A percentile compares a stretch with the other conserved stretches of the same genome.
Evolutionary conservation across 2,113 vertebrate species (phyloP).

Genomic region (Coracopsis vasa): DNA sequence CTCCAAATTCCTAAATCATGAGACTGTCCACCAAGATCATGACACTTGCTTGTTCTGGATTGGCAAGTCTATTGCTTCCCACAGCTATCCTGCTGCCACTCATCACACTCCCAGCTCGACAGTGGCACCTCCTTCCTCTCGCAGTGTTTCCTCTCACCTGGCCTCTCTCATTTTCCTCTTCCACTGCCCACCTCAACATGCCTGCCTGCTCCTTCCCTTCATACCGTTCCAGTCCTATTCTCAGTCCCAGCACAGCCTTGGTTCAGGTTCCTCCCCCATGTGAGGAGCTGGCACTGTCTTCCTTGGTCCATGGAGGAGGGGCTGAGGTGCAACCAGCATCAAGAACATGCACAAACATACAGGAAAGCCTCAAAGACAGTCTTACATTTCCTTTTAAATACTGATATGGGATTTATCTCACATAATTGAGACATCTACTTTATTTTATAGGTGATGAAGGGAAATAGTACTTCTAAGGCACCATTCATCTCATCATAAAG

Average conservation of each 20-base stretch:
- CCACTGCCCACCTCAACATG: not conserved
- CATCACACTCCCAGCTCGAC: not conserved
- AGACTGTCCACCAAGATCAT: not conserved
- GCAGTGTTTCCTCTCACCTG: too few species aligned
- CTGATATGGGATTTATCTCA: not conserved
- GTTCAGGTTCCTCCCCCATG: not conserved
- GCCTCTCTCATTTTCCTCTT: not conserved
- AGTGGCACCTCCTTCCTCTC: too few species aligned
- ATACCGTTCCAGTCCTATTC: not conserved
- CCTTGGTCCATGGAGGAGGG: not conserved
- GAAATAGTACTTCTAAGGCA: not conserved
- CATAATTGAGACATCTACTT: not conserved
- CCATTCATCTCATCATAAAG: not conserved
- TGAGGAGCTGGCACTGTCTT: not conserved
- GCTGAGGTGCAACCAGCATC: not conserved
- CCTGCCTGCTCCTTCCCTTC: not conserved
- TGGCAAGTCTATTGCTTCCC: not conserved
- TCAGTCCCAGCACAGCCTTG: not conserved
- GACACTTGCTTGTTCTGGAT: not conserved
- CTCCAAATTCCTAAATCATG: not conserved
- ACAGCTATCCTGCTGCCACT: not conserved
- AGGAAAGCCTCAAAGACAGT: not conserved
- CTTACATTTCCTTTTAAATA: not conserved
- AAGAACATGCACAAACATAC: accelerated
- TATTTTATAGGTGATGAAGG: not conserved